phyloP scores from a whole-genome alignment of 2,113 vertebrate genomes.

The Serinus canaria region DNA sequence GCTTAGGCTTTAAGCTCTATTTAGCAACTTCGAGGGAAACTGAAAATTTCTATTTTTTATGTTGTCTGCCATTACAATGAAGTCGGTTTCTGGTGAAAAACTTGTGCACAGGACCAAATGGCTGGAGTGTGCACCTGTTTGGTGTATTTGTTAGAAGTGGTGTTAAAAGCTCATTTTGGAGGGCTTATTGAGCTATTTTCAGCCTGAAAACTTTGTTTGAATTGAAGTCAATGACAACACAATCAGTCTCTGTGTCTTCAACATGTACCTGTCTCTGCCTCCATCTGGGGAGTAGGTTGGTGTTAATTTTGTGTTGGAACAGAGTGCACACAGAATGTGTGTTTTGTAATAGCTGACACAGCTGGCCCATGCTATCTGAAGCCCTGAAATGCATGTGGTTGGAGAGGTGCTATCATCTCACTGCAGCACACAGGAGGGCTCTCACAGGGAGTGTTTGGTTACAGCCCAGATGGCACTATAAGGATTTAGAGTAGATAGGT shows the following conservation, averaged over 20 bases:
- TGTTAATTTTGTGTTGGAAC: not conserved
- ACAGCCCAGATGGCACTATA: not conserved
- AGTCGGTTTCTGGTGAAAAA: not conserved
- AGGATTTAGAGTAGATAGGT: not conserved
- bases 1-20: not conserved
- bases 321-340: too few relatives aligned
- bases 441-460: not conserved
- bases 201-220: not conserved
- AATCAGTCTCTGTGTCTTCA: not conserved
- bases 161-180: not conserved
- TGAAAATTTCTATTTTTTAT: not conserved
- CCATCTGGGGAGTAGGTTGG: not conserved
- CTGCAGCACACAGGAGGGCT: not conserved
- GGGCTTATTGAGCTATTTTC: not conserved
- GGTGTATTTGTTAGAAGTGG: not conserved
- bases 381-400: not conserved
- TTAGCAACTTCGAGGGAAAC: not conserved
- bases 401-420: not conserved
- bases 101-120: not conserved
- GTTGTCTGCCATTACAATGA: not conserved
- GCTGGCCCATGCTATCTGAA: not conserved
- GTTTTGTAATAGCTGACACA: not conserved
- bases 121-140: not conserved
- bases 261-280: not conserved
- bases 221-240: not conserved